phyloP scores from a whole-genome alignment of 37 sponge, comb jelly and placozoan genomes.

The Theonella swinhoei region DNA sequence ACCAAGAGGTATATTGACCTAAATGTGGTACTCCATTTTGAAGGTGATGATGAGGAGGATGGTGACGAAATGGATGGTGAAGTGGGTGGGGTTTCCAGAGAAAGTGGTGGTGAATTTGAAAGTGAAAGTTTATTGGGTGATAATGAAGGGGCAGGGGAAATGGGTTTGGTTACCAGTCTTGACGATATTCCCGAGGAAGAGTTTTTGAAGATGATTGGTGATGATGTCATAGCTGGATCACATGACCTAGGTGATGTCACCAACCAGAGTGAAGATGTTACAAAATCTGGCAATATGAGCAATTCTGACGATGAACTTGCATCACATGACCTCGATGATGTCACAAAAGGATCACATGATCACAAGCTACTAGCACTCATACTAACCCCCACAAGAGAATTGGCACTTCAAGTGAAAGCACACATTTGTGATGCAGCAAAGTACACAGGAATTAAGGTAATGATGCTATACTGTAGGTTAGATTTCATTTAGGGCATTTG shows the following conservation, averaged over 20 bases:
- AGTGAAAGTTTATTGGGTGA: conserved; percentile 4
- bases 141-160: not conserved
- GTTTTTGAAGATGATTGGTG: conserved; percentile 53
- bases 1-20: conserved; percentile 21
- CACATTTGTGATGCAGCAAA: conserved; percentile 78
- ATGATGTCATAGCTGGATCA: not conserved
- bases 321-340: not conserved
- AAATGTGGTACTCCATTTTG: conserved; percentile 43
- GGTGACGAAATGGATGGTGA: conserved; percentile 9
- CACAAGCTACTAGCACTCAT: conserved; percentile 70
- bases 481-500: too few species aligned
- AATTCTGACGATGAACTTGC: too few species aligned
- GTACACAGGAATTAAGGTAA: conserved; percentile 81
- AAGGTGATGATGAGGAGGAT: conserved; percentile 14
- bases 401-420: conserved; percentile 86
- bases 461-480: too few species aligned
- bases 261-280: not conserved
- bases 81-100: conserved; percentile 9
- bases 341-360: not conserved
- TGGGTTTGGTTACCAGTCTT: conserved; percentile 11
- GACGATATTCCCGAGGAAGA: conserved; percentile 74
- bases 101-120: not conserved
- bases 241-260: not conserved
- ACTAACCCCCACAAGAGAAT: conserved; percentile 91
- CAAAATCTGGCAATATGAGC: too few species aligned